Evolutionary conservation across 2,888 invertebrate genomes (phyloP).

Genomic region (Heliconius ismenius): DNA sequence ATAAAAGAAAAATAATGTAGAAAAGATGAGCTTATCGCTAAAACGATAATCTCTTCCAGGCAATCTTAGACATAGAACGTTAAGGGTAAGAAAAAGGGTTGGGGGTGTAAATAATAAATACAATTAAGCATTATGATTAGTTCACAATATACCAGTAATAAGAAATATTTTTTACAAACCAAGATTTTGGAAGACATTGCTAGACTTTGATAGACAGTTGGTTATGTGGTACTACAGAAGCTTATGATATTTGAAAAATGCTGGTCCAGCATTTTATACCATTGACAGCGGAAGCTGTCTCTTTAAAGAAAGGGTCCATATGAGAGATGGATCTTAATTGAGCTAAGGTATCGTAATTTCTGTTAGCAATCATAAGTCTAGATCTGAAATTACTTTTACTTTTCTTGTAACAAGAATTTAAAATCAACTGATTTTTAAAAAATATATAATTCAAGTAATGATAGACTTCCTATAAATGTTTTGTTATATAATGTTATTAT

Average conservation of each 20-base stretch:
- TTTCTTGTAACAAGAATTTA: conserved; percentile 9
- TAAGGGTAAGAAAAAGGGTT: too few species aligned
- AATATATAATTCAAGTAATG: not conserved
- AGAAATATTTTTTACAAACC: conserved; percentile 54
- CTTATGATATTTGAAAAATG: conserved; percentile 52
- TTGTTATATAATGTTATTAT: not conserved
- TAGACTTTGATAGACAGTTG: not conserved
- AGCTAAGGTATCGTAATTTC: conserved; percentile 26
- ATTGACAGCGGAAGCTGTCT: conserved; percentile 64
- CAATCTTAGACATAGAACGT: too few species aligned
- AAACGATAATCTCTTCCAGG: too few species aligned
- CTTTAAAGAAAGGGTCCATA: conserved; percentile 64
- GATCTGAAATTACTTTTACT: conserved; percentile 31
- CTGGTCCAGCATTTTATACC: conserved; percentile 63
- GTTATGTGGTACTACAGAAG: conserved; percentile 8
- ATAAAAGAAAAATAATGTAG: too few species aligned
- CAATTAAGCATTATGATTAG: not conserved
- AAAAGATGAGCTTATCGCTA: too few species aligned
- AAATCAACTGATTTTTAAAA: not conserved
- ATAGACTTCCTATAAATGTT: not conserved
- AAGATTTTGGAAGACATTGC: conserved; percentile 60
- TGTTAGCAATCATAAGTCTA: conserved; percentile 23
- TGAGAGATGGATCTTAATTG: conserved; percentile 48
- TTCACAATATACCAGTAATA: not conserved
- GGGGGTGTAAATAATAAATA: too few species aligned